A percentile compares a stretch with the other conserved stretches of the same genome.
phyloP scores from a whole-genome alignment of 2,888 invertebrate species.

The Thera britannica region DNA sequence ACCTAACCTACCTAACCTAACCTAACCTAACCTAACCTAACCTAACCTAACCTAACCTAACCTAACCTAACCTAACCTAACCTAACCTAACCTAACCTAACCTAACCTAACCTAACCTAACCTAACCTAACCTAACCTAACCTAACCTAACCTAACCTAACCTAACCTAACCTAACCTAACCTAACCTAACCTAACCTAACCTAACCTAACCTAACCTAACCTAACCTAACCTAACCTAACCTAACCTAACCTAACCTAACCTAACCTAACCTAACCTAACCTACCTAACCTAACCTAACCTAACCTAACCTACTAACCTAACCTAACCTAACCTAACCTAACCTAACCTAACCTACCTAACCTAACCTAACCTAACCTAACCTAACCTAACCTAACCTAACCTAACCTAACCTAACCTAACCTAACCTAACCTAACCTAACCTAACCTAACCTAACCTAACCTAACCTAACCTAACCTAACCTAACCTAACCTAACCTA shows the following conservation, averaged over 20 bases:
- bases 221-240: slow-evolving; percentile 25
- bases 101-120: slow-evolving; percentile 29
- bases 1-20: slow-evolving; percentile 37
- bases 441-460: slow-evolving; percentile 33
- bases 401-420: slow-evolving; percentile 25
- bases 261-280: slow-evolving; percentile 27
- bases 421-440: slow-evolving; percentile 30
- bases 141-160: slow-evolving; percentile 32
- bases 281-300: too few species aligned
- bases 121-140: slow-evolving; percentile 35
- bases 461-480: slow-evolving; percentile 29
- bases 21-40: slow-evolving; percentile 32
- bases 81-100: slow-evolving; percentile 31
- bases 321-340: slow-evolving; percentile 20
- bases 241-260: slow-evolving; percentile 29
- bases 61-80: slow-evolving; percentile 33
- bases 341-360: slow-evolving; percentile 21
- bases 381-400: too few species aligned
- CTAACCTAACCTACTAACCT: too few species aligned
- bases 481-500: slow-evolving; percentile 32
- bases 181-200: slow-evolving; percentile 34
- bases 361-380: too few species aligned
- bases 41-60: slow-evolving; percentile 30
- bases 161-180: slow-evolving; percentile 29
- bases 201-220: slow-evolving; percentile 26